Evolutionary conservation across 2,888 invertebrate species (phyloP), one percentile per base, ranked within the genome.

Genomic region (Podabrus alpinus): DNA sequence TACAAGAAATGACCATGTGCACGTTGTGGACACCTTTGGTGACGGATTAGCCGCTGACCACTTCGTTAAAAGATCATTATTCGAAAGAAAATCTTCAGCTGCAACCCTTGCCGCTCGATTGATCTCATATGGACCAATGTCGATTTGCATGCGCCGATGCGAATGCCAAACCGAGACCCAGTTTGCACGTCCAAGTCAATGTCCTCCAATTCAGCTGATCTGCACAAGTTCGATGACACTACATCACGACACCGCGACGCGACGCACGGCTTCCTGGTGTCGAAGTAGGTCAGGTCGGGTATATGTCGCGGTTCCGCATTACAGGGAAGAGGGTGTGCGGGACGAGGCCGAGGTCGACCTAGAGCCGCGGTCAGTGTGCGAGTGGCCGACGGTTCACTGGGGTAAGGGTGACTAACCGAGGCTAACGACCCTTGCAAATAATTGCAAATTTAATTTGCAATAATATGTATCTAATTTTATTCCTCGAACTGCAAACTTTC

Each of bases 381-480:
- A 87, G 83, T 87, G 87, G 84, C 86, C 87, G 87, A 81, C 84
- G 86, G 87, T 87, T 87, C 86, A 87, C 87, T 87, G 83, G 87
- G 87, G 85, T 87, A 87, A 86, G 87, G 87, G 87, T 87, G 86
- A 87, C 83, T 86, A 86, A 86, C 86, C 87, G 85, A 79, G 86
- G 85, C 82, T 85, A 81, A 81, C 84, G 86, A 85, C 85, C 84
- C 77, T 29, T 71, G 71, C 68, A 68, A 73, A 45, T 45, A 45
- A 45, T 59, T 68, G 71, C 72, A 66, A 73, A 70, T 67, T 69
- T 29, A 24, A 16, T 68, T 45, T 45, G 45, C 45, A 45, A 45
- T 45, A 45, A 45, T 45, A 45, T 45, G 45, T 45, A 67, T 59
- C 66, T 24, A 59, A 64, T 59, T 64, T 66, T 25, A 21, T 61